phyloP scores from a whole-genome alignment of 1,140 invertebrate species.

The Caenorhabditis inopinata region DNA sequence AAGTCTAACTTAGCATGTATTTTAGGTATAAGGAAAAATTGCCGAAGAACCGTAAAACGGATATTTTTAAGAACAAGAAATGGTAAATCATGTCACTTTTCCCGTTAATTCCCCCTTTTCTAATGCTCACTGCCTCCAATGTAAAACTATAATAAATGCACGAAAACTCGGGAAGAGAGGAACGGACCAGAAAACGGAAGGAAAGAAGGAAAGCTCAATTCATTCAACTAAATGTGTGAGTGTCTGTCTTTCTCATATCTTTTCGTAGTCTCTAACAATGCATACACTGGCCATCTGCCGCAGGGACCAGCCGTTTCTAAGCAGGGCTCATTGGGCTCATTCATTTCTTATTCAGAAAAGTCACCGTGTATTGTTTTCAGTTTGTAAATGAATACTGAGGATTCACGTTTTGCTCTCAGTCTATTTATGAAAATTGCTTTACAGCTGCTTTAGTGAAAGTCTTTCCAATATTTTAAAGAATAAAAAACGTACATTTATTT shows the following conservation, averaged over 20 bases:
- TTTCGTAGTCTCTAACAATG: background rate
- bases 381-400: too few relatives aligned
- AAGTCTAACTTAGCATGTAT: too few relatives aligned
- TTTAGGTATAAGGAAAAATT: background rate
- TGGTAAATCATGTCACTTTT: background rate
- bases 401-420: too few relatives aligned
- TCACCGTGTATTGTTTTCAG: too few relatives aligned
- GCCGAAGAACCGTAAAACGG: background rate
- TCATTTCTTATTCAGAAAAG: too few relatives aligned
- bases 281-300: background rate
- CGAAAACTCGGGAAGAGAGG: background rate
- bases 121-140: background rate
- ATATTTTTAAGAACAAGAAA: too few relatives aligned
- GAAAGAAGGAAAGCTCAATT: background rate
- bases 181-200: background rate
- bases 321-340: background rate
- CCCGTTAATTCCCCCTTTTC: background rate
- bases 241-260: background rate
- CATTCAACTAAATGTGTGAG: slow-evolving; percentile 12
- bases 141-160: background rate
- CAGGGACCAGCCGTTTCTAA: background rate
- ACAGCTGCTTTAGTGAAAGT: too few relatives aligned
- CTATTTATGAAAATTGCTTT: too few relatives aligned
- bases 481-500: background rate
- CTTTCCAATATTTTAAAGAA: too few relatives aligned